Conservation (phyloP, 2,797 vertebrate species). For the Tenualosa thibaudeaui region DNA sequence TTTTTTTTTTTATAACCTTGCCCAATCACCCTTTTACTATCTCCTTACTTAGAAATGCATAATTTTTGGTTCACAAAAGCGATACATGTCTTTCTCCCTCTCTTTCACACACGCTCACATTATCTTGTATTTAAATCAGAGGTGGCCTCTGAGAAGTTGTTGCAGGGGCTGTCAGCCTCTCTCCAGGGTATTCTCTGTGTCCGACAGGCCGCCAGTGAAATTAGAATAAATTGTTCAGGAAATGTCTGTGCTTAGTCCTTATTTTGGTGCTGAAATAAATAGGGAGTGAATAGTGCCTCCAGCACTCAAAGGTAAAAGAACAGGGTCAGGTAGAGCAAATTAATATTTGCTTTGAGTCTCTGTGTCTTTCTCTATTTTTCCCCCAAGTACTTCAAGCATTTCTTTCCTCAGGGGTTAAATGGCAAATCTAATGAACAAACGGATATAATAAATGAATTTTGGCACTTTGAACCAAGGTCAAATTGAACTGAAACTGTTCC, state of each 20-base stretch:
- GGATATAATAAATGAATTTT: constrained; percentile 6
- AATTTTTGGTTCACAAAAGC: too few relatives aligned
- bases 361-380: not conserved
- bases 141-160: not conserved
- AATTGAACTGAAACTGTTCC: constrained; percentile 16
- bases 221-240: constrained; percentile 12
- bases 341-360: constrained; percentile 21
- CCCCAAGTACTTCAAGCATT: not conserved
- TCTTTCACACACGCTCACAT: not conserved
- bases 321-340: constrained; percentile 8
- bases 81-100: too few relatives aligned
- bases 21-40: not conserved
- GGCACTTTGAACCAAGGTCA: constrained; percentile 24
- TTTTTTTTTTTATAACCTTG: too few relatives aligned
- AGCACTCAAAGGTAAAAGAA: not conserved
- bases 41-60: not conserved
- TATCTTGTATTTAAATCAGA: not conserved
- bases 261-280: constrained; percentile 20
- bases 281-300: not conserved
- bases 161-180: not conserved
- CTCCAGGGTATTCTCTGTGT: not conserved
- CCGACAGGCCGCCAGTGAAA: not conserved
- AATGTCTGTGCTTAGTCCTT: not conserved
- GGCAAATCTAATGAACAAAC: constrained; percentile 9
- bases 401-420: constrained; percentile 5